Conservation (phyloP, 2,797 vertebrate genomes). For the Aplochiton taeniatus region DNA sequence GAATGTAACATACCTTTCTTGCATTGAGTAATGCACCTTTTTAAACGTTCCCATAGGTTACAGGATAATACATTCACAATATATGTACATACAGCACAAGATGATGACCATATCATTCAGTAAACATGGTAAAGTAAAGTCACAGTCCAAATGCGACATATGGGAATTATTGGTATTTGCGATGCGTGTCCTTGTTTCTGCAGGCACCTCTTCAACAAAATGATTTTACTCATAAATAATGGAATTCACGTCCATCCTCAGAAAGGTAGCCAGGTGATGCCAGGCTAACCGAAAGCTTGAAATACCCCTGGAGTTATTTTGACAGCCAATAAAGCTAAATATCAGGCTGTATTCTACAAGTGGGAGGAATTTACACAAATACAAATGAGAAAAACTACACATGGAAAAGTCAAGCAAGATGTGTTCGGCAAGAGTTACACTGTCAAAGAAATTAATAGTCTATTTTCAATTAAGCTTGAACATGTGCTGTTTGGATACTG, state of each 20-base stretch:
- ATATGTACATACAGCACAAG: no score
- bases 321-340: slow-evolving; percentile 16
- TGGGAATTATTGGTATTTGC: neutral
- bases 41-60: no score
- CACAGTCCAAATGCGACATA: slow-evolving; percentile 31
- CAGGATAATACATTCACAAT: no score
- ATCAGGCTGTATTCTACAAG: neutral
- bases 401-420: slow-evolving; percentile 23
- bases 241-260: slow-evolving; percentile 8
- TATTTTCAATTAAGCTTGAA: slow-evolving; percentile 14
- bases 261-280: slow-evolving; percentile 51
- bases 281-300: slow-evolving; percentile 46
- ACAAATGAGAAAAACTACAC: slow-evolving; percentile 32
- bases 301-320: slow-evolving; percentile 4
- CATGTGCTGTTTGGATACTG: neutral
- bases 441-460: neutral
- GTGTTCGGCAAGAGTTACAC: neutral
- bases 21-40: no score
- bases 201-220: slow-evolving; percentile 30
- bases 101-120: slow-evolving; percentile 3
- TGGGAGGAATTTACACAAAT: neutral
- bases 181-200: slow-evolving; percentile 37
- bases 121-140: neutral
- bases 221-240: slow-evolving; percentile 33
- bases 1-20: no score